phyloP scores from a whole-genome alignment of 2,113 vertebrate genomes.

The Zosterops lateralis region DNA sequence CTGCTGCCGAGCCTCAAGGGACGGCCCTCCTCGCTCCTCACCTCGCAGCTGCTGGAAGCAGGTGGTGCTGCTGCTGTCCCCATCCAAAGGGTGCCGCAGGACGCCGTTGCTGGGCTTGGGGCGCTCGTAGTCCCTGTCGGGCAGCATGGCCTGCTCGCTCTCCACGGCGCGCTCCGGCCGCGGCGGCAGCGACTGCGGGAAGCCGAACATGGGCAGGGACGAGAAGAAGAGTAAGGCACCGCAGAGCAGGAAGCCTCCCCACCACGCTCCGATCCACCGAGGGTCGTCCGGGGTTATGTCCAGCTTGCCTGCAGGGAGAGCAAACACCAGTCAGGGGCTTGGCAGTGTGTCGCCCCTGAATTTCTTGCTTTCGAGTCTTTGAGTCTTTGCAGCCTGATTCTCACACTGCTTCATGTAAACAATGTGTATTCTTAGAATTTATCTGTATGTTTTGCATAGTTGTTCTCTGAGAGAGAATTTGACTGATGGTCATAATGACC shows the following conservation, averaged over 20 bases:
- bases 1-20: neutral
- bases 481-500: too few relatives aligned
- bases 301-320: constrained; percentile 78
- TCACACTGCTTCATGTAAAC: too few relatives aligned
- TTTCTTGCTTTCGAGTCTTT: too few relatives aligned
- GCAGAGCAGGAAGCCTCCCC: constrained; percentile 96
- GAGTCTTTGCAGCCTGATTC: too few relatives aligned
- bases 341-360: accelerated
- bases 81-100: constrained; percentile 70
- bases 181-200: constrained; percentile 87
- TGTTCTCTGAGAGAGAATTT: too few relatives aligned
- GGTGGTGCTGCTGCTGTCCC: constrained; percentile 76
- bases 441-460: too few relatives aligned
- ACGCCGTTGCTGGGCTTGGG: constrained; percentile 91
- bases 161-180: constrained; percentile 77
- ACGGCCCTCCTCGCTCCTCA: neutral
- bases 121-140: constrained; percentile 80
- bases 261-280: constrained; percentile 98
- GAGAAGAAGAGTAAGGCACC: constrained; percentile 98
- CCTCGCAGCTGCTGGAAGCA: constrained; percentile 96
- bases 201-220: constrained; percentile 94
- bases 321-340: neutral
- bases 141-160: constrained; percentile 92
- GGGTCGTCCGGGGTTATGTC: constrained; percentile 93
- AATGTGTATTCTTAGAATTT: too few relatives aligned